Conservation (phyloP, 2,113 vertebrate species). For the Nothobranchius kuhntae region DNA sequence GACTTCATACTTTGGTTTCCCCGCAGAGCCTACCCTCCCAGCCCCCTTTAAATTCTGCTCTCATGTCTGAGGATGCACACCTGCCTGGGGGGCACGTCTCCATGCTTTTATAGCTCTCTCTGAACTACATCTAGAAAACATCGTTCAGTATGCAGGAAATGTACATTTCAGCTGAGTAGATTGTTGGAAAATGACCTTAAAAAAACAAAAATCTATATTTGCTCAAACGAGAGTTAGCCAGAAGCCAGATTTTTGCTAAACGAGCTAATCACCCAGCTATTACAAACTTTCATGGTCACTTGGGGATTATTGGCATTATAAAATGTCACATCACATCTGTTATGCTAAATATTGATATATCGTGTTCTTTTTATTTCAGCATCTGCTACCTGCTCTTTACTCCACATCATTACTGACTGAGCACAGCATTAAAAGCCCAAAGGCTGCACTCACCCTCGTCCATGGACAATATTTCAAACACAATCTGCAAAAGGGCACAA, state of each 20-base stretch:
- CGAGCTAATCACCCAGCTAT: slow-evolving; percentile 37
- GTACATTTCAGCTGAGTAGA: slow-evolving; percentile 3
- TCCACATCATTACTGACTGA: slow-evolving; percentile 53
- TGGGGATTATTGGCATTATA: slow-evolving; percentile 66
- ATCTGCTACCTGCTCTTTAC: slow-evolving; percentile 66
- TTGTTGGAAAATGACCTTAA: slow-evolving; percentile 22
- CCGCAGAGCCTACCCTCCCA: slow-evolving; percentile 63
- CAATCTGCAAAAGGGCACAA: slow-evolving; percentile 88
- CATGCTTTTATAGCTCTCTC: slow-evolving; percentile 50
- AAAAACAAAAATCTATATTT: slow-evolving; percentile 8
- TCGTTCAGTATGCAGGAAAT: slow-evolving; percentile 19
- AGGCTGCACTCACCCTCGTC: slow-evolving; percentile 72
- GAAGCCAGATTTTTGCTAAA: slow-evolving; percentile 12
- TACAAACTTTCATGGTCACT: slow-evolving; percentile 37
- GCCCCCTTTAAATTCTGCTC: slow-evolving; percentile 74
- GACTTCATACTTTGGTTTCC: slow-evolving; percentile 79
- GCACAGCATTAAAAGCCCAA: slow-evolving; percentile 41
- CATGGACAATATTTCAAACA: slow-evolving; percentile 84
- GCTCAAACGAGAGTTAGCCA: slow-evolving; percentile 4
- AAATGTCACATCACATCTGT: slow-evolving; percentile 64
- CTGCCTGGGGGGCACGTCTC: slow-evolving; percentile 46
- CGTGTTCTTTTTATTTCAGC: slow-evolving; percentile 61
- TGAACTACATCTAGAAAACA: slow-evolving; percentile 32
- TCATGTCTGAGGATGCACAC: slow-evolving; percentile 68
- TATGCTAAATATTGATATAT: slow-evolving; percentile 71